These are phyloP conservation scores for Phrynocephalus vlangalii DNA, from an alignment of 2,797 vertebrate genomes.

Conservation along the genomic window DNA sequence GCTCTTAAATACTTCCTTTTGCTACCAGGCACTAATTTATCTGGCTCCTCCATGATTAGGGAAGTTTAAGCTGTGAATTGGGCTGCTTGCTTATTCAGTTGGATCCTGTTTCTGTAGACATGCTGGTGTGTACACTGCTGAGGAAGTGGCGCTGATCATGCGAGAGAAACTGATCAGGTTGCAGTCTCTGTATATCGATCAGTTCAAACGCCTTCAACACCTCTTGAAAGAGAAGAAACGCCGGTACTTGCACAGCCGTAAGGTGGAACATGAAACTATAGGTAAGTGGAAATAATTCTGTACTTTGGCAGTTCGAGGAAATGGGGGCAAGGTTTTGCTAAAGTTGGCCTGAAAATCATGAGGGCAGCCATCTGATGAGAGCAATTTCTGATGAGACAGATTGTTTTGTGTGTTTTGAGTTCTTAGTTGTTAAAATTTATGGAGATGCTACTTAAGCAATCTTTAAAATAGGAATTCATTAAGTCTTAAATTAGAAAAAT, in stretches of 20 bases:
- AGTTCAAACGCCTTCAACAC: constrained; percentile 97
- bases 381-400: rapidly evolving
- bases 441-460: constrained; percentile 33
- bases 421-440: constrained; percentile 52
- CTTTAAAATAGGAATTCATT: constrained; percentile 17
- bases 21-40: constrained; percentile 9
- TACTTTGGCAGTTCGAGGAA: rapidly evolving
- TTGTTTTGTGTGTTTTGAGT: background rate
- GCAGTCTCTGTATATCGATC: constrained; percentile 97
- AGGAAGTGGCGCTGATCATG: constrained; percentile 97
- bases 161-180: constrained; percentile 95
- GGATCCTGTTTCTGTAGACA: constrained; percentile 80
- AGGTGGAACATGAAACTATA: constrained; percentile 90
- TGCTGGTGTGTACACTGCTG: constrained; percentile 95
- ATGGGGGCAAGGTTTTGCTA: background rate
- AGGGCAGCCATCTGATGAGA: background rate
- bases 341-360: background rate
- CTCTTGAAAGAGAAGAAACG: constrained; percentile 96
- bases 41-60: background rate
- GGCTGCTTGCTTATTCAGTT: constrained; percentile 35
- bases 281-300: constrained; percentile 73
- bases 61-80: background rate
- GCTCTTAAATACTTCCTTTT: constrained; percentile 26
- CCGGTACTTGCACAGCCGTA: constrained; percentile 90
- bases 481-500: background rate